Base-by-base conservation (phyloP, 1,140 invertebrate species). In the Sycophaga agraensis region DNA sequence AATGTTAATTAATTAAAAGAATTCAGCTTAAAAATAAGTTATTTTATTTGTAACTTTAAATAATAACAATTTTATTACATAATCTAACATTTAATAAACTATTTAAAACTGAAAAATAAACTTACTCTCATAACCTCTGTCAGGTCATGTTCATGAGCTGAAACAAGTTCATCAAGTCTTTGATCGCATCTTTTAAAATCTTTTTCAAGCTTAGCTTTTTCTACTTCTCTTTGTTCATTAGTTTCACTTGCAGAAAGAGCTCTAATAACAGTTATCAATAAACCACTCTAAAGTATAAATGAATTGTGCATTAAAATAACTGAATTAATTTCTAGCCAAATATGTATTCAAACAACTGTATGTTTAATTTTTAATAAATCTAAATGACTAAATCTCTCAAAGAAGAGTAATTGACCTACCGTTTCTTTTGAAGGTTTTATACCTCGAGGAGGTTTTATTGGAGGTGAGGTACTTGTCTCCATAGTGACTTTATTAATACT, bases 151-250 rank as follows among this genome's bases (percentile, higher is more conserved):
- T 96, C 91, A 79, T 98, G 91, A 24, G 86, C 85, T 22, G 91
- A 90, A 19, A 99, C 92, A 17, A 97, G 82, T 75, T 93, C 90
- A 73, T 96, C 93, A 4, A 98, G 82, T 68, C 86, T 85, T 65
- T 89, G 87, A 82, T 98, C 95, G 81, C 94, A 96, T 71, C 89
- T 86, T 74, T 92, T 92, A 73, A 92, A 98, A 74, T 96, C 94
- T 67, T 92, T 91, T 80, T 98, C 95, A 31, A 98, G 83, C 77
- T 94, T 93, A 0, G 89, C 89, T 72, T 96, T 96, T 80, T 98
- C 96, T 71, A 92, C 88, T 74, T 98, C 95, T 67, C 96, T 83
- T 74, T 98, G 93, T 73, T 97, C 94, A 78, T 94, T 94, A 28
- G 93, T 96, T 80, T 95, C 93, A 82, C 92, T 96, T 31, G 91